Percentiles rank a stretch among this genome's conserved stretches.
Conservation (phyloP, 2,888 invertebrate genomes). For the Germaria angustata region DNA sequence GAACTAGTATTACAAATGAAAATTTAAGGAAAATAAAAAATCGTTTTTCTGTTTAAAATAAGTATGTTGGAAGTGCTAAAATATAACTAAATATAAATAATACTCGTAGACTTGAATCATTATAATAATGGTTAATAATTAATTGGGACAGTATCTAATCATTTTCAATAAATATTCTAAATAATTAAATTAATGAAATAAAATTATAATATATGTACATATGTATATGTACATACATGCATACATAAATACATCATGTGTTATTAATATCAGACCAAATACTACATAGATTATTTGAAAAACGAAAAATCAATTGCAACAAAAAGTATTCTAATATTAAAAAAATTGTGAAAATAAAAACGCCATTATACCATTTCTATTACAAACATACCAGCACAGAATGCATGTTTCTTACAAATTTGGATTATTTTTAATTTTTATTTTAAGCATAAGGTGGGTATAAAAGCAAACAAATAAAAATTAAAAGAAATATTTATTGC, state of each 20-base stretch:
- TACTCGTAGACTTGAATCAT: no score
- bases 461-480: not conserved
- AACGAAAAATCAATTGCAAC: conserved; percentile 24
- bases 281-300: conserved; percentile 10
- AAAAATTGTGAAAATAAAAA: conserved; percentile 39
- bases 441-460: conserved; percentile 77
- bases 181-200: not conserved
- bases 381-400: conserved; percentile 37
- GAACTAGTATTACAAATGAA: conserved; percentile 33
- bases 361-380: conserved; percentile 21
- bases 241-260: conserved; percentile 15
- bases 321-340: conserved; percentile 56
- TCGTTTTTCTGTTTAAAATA: not conserved
- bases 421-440: conserved; percentile 78
- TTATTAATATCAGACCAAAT: not conserved
- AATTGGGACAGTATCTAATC: not conserved
- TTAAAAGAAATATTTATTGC: not conserved
- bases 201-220: not conserved
- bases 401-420: conserved; percentile 79
- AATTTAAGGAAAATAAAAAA: not conserved
- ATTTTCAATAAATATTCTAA: not conserved
- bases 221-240: not conserved
- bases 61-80: not conserved
- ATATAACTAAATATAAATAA: no score
- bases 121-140: no score